A percentile compares a stretch with the other conserved stretches of the same genome.
phyloP scores from a whole-genome alignment of 1,140 invertebrate species.

The Hirudo medicinalis region DNA sequence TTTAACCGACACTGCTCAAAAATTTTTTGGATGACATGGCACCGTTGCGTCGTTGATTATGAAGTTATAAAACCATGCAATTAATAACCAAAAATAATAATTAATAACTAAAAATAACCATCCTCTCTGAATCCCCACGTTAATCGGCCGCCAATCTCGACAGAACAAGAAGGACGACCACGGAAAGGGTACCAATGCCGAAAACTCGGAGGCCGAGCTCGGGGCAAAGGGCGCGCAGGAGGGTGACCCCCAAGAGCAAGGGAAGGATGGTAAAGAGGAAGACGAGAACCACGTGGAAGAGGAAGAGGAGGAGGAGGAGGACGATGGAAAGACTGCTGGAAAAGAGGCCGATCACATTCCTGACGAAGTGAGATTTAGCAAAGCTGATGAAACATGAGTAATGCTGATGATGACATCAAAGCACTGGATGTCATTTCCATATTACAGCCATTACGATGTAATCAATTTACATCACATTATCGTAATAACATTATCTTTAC shows the following conservation, averaged over 20 bases:
- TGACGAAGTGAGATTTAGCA: not conserved
- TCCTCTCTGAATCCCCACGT: too few relatives aligned
- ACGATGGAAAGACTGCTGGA: slow-evolving; percentile 60
- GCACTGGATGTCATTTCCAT: too few relatives aligned
- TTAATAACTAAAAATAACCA: too few relatives aligned
- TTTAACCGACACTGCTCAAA: too few relatives aligned
- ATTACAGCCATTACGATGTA: not conserved
- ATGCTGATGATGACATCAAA: too few relatives aligned
- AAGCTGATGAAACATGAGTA: too few relatives aligned
- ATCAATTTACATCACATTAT: not conserved
- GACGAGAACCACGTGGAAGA: slow-evolving; percentile 26
- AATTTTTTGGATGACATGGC: too few relatives aligned
- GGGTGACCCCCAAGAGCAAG: slow-evolving; percentile 38
- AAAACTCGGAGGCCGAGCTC: slow-evolving; percentile 32
- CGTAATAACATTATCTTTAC: slow-evolving; percentile 13
- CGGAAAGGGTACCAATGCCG: slow-evolving; percentile 31
- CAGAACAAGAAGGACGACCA: slow-evolving; percentile 33
- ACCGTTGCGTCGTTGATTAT: too few relatives aligned
- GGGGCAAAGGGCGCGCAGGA: slow-evolving; percentile 40
- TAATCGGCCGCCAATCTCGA: not conserved
- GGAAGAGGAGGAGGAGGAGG: slow-evolving; percentile 39
- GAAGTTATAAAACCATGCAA: too few relatives aligned
- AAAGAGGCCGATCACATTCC: not conserved
- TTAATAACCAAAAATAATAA: too few relatives aligned
- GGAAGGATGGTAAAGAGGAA: slow-evolving; percentile 36